Evolutionary conservation across 2,888 invertebrate species (phyloP).

Genomic region (Palloptera scutellata): DNA sequence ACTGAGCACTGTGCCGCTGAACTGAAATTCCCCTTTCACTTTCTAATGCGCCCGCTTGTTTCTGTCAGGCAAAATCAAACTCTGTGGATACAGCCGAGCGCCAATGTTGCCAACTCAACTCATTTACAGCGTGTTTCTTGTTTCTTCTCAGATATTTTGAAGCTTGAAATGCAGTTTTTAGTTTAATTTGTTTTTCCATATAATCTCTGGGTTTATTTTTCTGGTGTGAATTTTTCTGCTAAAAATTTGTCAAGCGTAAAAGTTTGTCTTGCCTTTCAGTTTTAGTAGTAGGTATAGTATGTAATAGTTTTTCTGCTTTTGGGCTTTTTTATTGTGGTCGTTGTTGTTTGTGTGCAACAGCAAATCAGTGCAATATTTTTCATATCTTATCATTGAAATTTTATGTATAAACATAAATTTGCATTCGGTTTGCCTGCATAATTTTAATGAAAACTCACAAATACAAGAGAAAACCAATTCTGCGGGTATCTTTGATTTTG

Average conservation of each 20-base stretch:
- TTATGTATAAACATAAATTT: too few species aligned
- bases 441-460: too few species aligned
- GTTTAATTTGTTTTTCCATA: neutral
- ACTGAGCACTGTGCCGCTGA: too few species aligned
- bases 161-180: neutral
- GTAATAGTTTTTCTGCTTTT: neutral
- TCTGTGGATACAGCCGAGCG: neutral
- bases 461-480: too few species aligned
- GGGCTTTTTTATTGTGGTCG: too few species aligned
- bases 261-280: neutral
- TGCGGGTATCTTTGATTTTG: too few species aligned
- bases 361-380: neutral
- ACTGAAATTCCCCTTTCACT: conserved; percentile 12
- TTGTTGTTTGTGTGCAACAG: neutral
- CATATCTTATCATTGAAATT: neutral
- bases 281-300: too few species aligned
- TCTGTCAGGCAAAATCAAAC: conserved; percentile 1
- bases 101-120: neutral
- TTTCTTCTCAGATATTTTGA: neutral
- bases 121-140: neutral
- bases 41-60: neutral
- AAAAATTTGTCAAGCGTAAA: conserved; percentile 4
- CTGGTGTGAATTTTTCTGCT: neutral
- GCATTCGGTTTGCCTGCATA: too few species aligned
- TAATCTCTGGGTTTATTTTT: neutral